A percentile compares a stretch with the other conserved stretches of the same genome.
phyloP scores from a whole-genome alignment of 2,888 invertebrate species.

The Lepas anatifera region DNA sequence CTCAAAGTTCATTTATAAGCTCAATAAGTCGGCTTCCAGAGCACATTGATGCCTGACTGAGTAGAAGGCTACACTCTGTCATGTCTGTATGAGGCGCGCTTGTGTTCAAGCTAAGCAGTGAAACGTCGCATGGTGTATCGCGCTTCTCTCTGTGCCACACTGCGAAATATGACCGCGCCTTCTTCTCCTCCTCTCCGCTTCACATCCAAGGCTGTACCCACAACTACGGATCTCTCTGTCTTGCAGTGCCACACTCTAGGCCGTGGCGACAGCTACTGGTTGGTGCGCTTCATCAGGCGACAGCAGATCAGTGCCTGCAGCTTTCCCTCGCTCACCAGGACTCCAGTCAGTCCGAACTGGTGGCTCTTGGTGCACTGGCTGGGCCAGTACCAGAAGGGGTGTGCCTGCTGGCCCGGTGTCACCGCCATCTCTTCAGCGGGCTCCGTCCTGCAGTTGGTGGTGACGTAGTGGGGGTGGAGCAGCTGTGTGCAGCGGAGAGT shows the following conservation, averaged over 20 bases:
- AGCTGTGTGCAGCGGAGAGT: not conserved
- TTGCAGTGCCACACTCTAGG: not conserved
- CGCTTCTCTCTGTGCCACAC: too few relatives aligned
- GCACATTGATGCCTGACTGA: too few relatives aligned
- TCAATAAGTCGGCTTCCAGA: too few relatives aligned
- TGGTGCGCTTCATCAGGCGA: not conserved
- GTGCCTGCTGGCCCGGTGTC: not conserved
- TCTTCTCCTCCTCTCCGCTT: too few relatives aligned
- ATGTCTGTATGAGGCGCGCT: too few relatives aligned
- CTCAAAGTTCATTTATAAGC: too few relatives aligned
- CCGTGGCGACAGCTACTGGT: not conserved
- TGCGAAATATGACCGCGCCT: too few relatives aligned
- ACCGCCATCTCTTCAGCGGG: not conserved
- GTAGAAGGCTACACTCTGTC: too few relatives aligned
- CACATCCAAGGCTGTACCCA: too few relatives aligned
- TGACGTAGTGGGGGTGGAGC: not conserved
- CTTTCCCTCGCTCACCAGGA: not conserved
- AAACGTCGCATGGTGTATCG: too few relatives aligned
- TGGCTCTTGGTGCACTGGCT: not conserved
- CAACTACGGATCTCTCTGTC: too few relatives aligned
- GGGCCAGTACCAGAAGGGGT: not conserved
- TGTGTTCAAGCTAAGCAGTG: too few relatives aligned
- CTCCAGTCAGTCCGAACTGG: not conserved
- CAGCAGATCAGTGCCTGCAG: not conserved
- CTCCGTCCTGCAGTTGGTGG: not conserved